phyloP scores from a whole-genome alignment of 2,113 vertebrate species.

The Indicator maculatus region DNA sequence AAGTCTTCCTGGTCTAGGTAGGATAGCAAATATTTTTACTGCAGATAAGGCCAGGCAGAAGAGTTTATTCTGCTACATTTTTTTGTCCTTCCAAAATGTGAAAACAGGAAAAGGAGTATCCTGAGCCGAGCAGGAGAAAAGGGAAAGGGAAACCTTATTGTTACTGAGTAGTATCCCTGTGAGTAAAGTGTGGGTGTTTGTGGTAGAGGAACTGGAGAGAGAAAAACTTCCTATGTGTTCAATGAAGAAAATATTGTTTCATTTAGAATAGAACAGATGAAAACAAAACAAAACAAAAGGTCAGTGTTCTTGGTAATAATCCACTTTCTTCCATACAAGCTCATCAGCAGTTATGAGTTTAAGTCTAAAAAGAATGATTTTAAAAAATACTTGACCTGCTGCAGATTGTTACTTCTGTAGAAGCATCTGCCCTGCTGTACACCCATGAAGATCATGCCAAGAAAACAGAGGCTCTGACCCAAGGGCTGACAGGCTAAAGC shows the following conservation, averaged over 20 bases:
- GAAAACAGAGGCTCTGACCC: background rate
- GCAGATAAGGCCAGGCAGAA: background rate
- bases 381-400: background rate
- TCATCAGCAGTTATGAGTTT: background rate
- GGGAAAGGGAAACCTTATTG: conserved; percentile 28
- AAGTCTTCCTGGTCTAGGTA: background rate
- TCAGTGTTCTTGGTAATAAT: background rate
- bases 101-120: conserved; percentile 40
- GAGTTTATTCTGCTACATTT: background rate
- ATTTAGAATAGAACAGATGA: background rate
- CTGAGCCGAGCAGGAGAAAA: conserved; percentile 18
- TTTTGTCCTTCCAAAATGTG: background rate
- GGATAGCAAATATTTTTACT: background rate
- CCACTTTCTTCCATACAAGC: background rate
- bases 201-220: background rate
- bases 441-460: background rate
- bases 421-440: background rate
- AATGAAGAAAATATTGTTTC: background rate
- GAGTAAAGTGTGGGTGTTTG: background rate
- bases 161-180: background rate
- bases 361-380: background rate
- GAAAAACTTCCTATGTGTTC: background rate
- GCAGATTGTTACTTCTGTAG: background rate
- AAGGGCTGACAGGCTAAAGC: background rate
- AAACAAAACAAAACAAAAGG: background rate